phyloP scores from a whole-genome alignment of 2,113 vertebrate species.

The Perca flavescens region DNA sequence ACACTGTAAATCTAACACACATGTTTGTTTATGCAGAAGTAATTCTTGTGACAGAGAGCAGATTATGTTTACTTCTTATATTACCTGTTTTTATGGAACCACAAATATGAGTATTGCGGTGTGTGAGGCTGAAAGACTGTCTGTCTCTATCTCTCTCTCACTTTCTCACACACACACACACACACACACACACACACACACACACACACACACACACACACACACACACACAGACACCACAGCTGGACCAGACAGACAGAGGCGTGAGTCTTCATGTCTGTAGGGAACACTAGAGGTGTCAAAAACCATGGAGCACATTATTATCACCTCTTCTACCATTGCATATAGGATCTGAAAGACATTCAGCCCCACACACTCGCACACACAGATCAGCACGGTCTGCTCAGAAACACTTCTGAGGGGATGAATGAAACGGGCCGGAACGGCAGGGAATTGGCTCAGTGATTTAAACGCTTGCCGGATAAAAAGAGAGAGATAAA shows the following conservation, averaged over 20 bases:
- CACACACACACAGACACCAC: not conserved
- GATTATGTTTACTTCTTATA: constrained; percentile 7
- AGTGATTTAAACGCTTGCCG: constrained; percentile 49
- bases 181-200: not conserved
- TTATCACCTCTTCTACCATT: constrained; percentile 51
- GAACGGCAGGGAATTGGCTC: constrained; percentile 59
- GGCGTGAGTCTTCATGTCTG: constrained; percentile 25
- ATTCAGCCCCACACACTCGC: not conserved
- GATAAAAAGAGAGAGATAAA: constrained; percentile 34
- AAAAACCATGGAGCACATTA: constrained; percentile 47
- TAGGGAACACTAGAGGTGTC: constrained; percentile 46
- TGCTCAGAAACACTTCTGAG: constrained; percentile 41
- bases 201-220: not conserved
- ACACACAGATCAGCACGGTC: constrained; percentile 23
- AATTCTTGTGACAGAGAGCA: not conserved
- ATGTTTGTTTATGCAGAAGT: constrained; percentile 7
- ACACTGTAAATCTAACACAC: not conserved
- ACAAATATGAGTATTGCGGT: not conserved
- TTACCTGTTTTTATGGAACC: not conserved
- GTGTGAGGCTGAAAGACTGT: constrained; percentile 3
- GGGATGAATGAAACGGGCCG: constrained; percentile 49
- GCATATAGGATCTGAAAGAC: constrained; percentile 19
- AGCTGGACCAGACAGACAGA: constrained; percentile 25
- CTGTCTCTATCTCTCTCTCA: not conserved
- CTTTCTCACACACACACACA: not conserved